Base-by-base conservation (phyloP, 2,888 invertebrate species). In the Podabrus alpinus region DNA sequence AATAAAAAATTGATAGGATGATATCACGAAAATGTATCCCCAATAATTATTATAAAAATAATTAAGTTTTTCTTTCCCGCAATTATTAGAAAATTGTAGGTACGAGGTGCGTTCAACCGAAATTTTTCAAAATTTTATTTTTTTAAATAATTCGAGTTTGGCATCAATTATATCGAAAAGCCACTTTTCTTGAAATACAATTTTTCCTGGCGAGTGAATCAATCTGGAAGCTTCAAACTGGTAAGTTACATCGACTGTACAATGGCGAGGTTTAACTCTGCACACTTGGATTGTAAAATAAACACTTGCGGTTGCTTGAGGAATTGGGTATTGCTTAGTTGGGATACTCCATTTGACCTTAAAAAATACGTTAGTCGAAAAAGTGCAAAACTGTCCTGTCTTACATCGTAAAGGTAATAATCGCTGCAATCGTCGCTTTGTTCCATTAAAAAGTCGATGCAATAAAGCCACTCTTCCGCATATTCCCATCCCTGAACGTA, bases 241-340 rank as follows among this genome's bases (percentile, higher is more conserved):
- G 68, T 86, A 88, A 1, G 83, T 78, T 80, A 84, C 84, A 64
- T 81, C 79, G 4, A 86, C 83, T 24, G 78, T 70, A 71, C 85
- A 86, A 61, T 71, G 59, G 3, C 29, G 15, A 2, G 85, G 85
- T 75, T 83, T 82, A 2, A 83, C 79, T 77, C 83, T 79, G 3
- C 84, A 85, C 5, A 87, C 84, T 77, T 85, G 86, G 4, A 89
- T 80, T 1, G 82, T 85, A 76, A 89, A 88, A 75, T 83, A 87
- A 60, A 89, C 84, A 72, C 86, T 87, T n/a, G 87, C 88, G 15
- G 87, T 88, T 0, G 87, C 87, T 80, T 87, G 87, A 5, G 89
- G 86, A 72, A 88, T 86, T 1, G 89, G 89, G 81, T 87, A 88
- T 15, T 81, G 79, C 13, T 80, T 79, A 5, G 88, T 87, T 13